Percentiles rank a stretch among this genome's conserved stretches.
phyloP scores from a whole-genome alignment of 2,797 vertebrate genomes.

The Sciurus vulgaris region DNA sequence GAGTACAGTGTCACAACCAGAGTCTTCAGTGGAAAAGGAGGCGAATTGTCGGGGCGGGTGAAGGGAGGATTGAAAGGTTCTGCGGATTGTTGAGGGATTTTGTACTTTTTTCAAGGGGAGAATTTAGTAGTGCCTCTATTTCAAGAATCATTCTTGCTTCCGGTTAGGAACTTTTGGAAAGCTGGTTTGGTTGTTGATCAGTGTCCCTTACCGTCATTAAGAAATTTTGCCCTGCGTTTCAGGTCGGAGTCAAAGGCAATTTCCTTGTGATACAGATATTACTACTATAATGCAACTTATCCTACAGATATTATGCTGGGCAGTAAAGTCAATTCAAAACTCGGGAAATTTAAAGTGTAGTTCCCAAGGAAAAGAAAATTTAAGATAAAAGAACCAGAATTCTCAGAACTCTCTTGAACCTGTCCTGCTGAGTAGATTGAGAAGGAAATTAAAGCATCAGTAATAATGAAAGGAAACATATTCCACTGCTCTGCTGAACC shows the following conservation, averaged over 20 bases:
- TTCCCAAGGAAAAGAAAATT: slow-evolving; percentile 39
- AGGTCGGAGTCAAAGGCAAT: neutral
- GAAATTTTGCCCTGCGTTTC: slow-evolving; percentile 53
- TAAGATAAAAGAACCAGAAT: slow-evolving; percentile 34
- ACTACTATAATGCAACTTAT: neutral
- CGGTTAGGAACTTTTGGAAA: neutral
- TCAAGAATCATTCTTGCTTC: neutral
- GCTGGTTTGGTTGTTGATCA: neutral
- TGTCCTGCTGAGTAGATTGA: neutral
- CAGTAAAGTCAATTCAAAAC: slow-evolving; percentile 59
- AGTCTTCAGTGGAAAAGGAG: neutral
- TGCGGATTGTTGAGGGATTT: neutral
- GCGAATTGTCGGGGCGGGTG: neutral
- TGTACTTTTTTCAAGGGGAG: neutral
- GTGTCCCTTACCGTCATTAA: neutral
- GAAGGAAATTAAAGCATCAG: slow-evolving; percentile 15
- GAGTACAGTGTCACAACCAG: neutral
- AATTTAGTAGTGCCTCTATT: neutral
- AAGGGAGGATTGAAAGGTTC: neutral
- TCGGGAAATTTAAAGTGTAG: neutral
- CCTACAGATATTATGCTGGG: slow-evolving; percentile 29
- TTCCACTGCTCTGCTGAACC: neutral
- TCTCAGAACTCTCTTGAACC: slow-evolving; percentile 20
- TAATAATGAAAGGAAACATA: slow-evolving; percentile 12
- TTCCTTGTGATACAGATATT: slow-evolving; percentile 53